Evolutionary conservation across 2,797 vertebrate genomes (phyloP), one percentile per base, ranked within the genome.

Genomic region (Lateolabrax maculatus): DNA sequence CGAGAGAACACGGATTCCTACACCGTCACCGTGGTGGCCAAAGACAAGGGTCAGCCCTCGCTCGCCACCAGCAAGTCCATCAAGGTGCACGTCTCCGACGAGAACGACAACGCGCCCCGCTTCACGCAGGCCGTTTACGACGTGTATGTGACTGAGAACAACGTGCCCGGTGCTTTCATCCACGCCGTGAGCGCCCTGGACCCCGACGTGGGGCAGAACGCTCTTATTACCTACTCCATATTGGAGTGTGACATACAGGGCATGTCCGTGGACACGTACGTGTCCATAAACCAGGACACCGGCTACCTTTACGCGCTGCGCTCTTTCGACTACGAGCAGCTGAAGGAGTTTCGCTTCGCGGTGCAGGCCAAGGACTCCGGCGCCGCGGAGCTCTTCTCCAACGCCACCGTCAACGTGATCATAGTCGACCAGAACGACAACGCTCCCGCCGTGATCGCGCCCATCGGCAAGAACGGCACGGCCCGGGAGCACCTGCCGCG

Each of bases 381-480:
- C 21, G 95, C 90, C 46, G 94, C 94, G 0, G 96, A 97, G 37
- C 96, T 99, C 73, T 94, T 96, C 56, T 96, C 96, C 43, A 99
- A 99, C 21, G 95, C 97, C 92, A 98, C 98, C 0, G 97, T 98
- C 43, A 95, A 97, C 75, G 97, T 99, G 34, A 93, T 98, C 76
- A 96, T 99, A 44, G 96, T 99, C 48, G 98, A 99, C 86, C 97
- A 99, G 88, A 99, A 99, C 27, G 98, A 99, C 94, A 99, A 98
- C 90, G 96, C 97, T 0, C 98, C 98, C 1, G 91, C 96, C 46
- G 96, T 99, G 21, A 96, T 99, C 44, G 96, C 97, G 34, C 98
- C 98, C 5, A 71, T 97, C 19, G 97, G 97, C 10, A 96, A 96
- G 73, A 99, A 99, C 52, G 98, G 98, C 81, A 98, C 97, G 0